A percentile compares a stretch with the other conserved stretches of the same genome.
These are phyloP conservation scores for Smithornis capensis DNA, from an alignment of 2,113 vertebrate genomes.

Conservation along the genomic window DNA sequence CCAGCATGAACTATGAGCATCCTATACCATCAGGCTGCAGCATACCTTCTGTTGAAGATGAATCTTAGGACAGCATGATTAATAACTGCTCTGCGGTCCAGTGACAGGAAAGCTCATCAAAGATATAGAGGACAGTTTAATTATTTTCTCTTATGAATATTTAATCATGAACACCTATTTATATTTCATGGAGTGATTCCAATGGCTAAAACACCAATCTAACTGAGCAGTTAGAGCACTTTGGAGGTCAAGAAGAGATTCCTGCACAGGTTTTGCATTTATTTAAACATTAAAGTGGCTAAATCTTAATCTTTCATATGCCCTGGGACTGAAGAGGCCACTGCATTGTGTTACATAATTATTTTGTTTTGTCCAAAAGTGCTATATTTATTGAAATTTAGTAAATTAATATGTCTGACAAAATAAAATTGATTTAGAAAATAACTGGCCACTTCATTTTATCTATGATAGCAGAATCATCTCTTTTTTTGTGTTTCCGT, in stretches of 20 bases:
- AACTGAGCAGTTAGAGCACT: neutral
- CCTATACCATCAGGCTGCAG: neutral
- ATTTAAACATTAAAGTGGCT: neutral
- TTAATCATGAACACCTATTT: neutral
- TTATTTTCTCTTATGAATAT: neutral
- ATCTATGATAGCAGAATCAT: neutral
- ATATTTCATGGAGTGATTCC: neutral
- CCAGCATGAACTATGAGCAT: rapidly evolving
- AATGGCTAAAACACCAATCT: neutral
- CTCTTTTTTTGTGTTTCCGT: neutral
- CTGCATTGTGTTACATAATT: neutral
- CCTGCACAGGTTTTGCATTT: neutral
- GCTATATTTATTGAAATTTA: neutral
- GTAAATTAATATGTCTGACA: neutral
- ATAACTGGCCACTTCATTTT: neutral
- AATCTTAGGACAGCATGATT: neutral
- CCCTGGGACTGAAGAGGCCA: neutral
- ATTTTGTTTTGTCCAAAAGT: neutral
- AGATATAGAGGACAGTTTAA: neutral
- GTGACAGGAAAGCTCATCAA: neutral
- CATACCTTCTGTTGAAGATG: neutral
- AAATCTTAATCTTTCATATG: neutral
- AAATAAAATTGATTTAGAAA: neutral
- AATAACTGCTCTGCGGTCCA: neutral
- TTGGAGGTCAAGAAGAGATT: neutral